Evolutionary conservation across 2,888 invertebrate genomes (phyloP), one percentile per base, ranked within the genome.

Genomic region (Rotaria sp.): DNA sequence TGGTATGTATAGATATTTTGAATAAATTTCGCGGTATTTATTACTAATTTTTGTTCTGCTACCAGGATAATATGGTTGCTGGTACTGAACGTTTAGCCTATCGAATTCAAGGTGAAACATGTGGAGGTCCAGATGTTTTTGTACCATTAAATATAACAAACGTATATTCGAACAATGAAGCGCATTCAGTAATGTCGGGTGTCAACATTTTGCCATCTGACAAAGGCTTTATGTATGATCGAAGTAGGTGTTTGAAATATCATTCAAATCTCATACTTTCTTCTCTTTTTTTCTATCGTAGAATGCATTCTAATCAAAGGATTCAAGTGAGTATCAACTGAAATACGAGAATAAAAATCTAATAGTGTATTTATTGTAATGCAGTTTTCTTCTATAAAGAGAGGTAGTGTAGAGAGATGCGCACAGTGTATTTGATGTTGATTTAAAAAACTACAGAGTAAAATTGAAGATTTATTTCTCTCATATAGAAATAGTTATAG

Each of bases 81-180:
- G 90, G 90, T 10, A 87, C 88, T 15, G 89, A 90, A 84, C 74
- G 90, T 10, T 84, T 88, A 11, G 90, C 88, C 4, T 89, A 87
- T 84, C 88, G 87, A 55, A 80, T 88, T 15, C 75, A 84, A 13
- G 88, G 88, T 26, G 87, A 88, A 55, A 74, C 84, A 5, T 89
- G 48, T 15, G 48, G 48, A 50, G 48, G 89, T 87, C 87, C 86
- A 15, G n/a, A 35, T 30, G 15, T 35, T 35, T 74, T 26, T 74
- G 30, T 50, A 50, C 38, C 30, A 15, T 24, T 48, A n/a, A 67
- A 52, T 18, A 67, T 45, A 8, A 38, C 41, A 30, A 75, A 74
- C 48, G 50, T 75, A 35, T 48, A 86, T 84, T 84, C 84, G 38
- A 86, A 45, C 85, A 90, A 90, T 85, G 86, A 86, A 21, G 89